These are phyloP conservation scores for Rhynchophorus ferrugineus DNA, from an alignment of 1,140 invertebrate species.

Conservation along the genomic window DNA sequence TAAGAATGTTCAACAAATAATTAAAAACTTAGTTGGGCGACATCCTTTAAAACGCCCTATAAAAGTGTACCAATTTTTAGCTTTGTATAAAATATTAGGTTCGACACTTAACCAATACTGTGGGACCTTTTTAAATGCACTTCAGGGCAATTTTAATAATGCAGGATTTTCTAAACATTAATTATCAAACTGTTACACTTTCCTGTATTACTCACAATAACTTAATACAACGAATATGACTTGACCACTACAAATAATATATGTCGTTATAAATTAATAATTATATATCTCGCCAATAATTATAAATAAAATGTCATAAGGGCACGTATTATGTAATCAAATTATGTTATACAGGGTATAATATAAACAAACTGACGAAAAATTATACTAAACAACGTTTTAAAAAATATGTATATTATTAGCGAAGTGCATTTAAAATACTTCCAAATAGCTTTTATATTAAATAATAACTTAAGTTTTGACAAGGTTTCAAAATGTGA, in stretches of 20 bases:
- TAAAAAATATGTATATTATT: too few species aligned
- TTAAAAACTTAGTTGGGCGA: too few species aligned
- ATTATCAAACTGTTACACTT: background rate
- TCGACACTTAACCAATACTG: background rate
- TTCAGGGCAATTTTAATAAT: background rate
- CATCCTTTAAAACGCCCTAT: background rate
- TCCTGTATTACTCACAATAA: background rate
- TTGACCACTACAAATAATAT: background rate
- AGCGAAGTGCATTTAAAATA: too few species aligned
- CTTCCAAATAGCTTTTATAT: too few species aligned
- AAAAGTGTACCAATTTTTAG: background rate
- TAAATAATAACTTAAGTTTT: too few species aligned
- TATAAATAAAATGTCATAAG: too few species aligned
- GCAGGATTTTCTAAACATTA: background rate
- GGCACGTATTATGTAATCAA: background rate
- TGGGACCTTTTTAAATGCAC: slow-evolving; percentile 1
- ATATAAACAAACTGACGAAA: background rate
- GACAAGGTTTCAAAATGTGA: too few species aligned
- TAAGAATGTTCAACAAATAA: too few species aligned
- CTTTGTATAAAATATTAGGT: slow-evolving; percentile 1
- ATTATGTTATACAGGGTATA: background rate
- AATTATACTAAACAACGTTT: too few species aligned
- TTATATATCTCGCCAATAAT: too few species aligned
- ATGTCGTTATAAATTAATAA: too few species aligned
- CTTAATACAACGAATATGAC: background rate